phyloP scores from a whole-genome alignment of 2,797 vertebrate species.

The Pterois miles region DNA sequence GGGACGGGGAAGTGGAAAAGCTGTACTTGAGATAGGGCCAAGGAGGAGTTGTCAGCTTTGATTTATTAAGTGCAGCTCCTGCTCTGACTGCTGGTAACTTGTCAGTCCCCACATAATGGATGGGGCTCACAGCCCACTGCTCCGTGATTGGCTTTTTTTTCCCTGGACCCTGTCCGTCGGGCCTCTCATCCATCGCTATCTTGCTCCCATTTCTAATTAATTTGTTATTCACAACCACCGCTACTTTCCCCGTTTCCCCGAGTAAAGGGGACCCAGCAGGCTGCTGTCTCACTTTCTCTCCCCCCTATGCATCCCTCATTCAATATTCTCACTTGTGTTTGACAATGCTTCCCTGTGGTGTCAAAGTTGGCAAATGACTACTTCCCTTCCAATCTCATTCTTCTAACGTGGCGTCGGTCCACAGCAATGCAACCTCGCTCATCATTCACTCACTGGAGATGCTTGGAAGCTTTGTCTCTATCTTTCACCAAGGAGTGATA shows the following conservation, averaged over 20 bases:
- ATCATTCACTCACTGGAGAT: slow-evolving; percentile 65
- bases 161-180: slow-evolving; percentile 66
- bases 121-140: slow-evolving; percentile 88
- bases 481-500: slow-evolving; percentile 56
- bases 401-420: slow-evolving; percentile 60
- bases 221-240: slow-evolving; percentile 83
- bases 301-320: slow-evolving; percentile 53
- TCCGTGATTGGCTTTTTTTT: slow-evolving; percentile 84
- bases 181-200: slow-evolving; percentile 74
- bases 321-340: slow-evolving; percentile 64
- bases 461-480: slow-evolving; percentile 62
- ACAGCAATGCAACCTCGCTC: slow-evolving; percentile 49
- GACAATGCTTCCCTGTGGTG: slow-evolving; percentile 70
- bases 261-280: slow-evolving; percentile 59
- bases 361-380: slow-evolving; percentile 76
- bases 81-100: slow-evolving; percentile 87
- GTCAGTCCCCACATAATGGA: slow-evolving; percentile 90
- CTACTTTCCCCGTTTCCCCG: slow-evolving; percentile 67
- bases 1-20: slow-evolving; percentile 81
- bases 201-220: slow-evolving; percentile 85
- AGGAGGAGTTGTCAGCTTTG: slow-evolving; percentile 94
- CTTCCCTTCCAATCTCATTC: slow-evolving; percentile 62
- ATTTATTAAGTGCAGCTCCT: slow-evolving; percentile 94
- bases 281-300: slow-evolving; percentile 31
- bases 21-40: slow-evolving; percentile 88